A percentile compares a stretch with the other conserved stretches of the same genome.
Evolutionary conservation across 2,888 invertebrate species (phyloP).

Genomic region (Phasia obesa): DNA sequence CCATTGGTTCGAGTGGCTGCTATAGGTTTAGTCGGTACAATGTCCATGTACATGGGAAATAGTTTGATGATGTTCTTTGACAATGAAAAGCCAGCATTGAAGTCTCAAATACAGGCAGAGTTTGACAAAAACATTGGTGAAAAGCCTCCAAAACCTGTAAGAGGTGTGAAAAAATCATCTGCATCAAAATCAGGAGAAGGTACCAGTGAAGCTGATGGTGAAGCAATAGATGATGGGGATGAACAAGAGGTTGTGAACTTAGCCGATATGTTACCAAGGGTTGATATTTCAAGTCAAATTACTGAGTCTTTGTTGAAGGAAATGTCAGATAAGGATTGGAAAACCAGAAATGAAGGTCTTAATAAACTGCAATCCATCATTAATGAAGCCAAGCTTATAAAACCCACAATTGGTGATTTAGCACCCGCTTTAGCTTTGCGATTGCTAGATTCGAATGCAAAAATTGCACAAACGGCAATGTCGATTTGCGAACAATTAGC

Average conservation of each 20-base stretch:
- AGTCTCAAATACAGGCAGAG: constrained; percentile 92
- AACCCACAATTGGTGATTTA: constrained; percentile 91
- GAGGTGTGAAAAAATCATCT: constrained; percentile 83
- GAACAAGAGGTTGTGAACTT: constrained; percentile 83
- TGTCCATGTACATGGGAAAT: constrained; percentile 92
- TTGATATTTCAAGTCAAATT: constrained; percentile 92
- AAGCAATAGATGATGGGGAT: constrained; percentile 74
- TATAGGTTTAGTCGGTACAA: constrained; percentile 85
- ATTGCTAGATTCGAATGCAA: constrained; percentile 94
- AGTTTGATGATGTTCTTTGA: constrained; percentile 90
- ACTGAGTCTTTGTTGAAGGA: constrained; percentile 91
- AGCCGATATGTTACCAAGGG: constrained; percentile 89
- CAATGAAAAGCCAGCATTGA: constrained; percentile 91
- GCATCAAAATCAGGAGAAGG: constrained; percentile 66
- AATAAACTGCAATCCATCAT: constrained; percentile 82
- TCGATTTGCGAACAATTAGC: constrained; percentile 92
- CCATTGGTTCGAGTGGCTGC: constrained; percentile 91
- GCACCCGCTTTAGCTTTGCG: constrained; percentile 90
- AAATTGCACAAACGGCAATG: constrained; percentile 92
- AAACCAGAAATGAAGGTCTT: constrained; percentile 85
- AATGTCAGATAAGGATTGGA: constrained; percentile 96
- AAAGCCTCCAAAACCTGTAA: constrained; percentile 89
- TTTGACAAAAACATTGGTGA: constrained; percentile 91
- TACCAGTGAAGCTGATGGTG: constrained; percentile 66
- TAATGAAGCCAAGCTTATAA: constrained; percentile 90